Evolutionary conservation across 2,888 invertebrate species (phyloP).

Genomic region (Drosophila peninsularis): DNA sequence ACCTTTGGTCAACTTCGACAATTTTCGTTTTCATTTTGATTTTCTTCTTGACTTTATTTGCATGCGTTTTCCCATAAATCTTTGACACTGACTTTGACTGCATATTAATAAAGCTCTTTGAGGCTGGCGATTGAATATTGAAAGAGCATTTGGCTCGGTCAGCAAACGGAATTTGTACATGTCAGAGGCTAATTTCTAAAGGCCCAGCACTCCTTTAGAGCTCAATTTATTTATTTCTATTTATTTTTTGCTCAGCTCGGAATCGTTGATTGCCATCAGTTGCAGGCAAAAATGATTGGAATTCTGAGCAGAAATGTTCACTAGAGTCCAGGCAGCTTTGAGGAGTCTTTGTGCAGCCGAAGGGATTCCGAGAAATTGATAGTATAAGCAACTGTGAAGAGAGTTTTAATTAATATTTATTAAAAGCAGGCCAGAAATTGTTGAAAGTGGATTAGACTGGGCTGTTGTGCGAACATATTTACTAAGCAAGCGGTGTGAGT

Average conservation of each 20-base stretch:
- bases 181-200: background rate
- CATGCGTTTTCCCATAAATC: conserved; percentile 64
- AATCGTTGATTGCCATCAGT: background rate
- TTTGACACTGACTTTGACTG: conserved; percentile 57
- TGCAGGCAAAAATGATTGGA: background rate
- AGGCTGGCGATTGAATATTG: conserved; percentile 24
- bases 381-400: background rate
- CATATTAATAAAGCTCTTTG: conserved; percentile 21
- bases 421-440: background rate
- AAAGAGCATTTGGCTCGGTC: background rate
- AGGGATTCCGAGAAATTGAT: background rate
- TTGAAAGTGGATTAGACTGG: background rate
- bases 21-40: conserved; percentile 21
- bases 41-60: conserved; percentile 38
- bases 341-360: background rate
- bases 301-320: background rate
- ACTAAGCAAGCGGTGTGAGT: too few species aligned
- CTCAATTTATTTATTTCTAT: background rate
- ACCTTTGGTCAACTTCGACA: conserved; percentile 21
- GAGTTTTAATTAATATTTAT: background rate
- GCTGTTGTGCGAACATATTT: background rate
- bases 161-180: background rate
- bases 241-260: background rate
- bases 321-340: background rate
- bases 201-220: conserved; percentile 1